Percentiles rank a stretch among this genome's conserved stretches.
Conservation (phyloP, 2,797 vertebrate genomes). For the Alca torda region DNA sequence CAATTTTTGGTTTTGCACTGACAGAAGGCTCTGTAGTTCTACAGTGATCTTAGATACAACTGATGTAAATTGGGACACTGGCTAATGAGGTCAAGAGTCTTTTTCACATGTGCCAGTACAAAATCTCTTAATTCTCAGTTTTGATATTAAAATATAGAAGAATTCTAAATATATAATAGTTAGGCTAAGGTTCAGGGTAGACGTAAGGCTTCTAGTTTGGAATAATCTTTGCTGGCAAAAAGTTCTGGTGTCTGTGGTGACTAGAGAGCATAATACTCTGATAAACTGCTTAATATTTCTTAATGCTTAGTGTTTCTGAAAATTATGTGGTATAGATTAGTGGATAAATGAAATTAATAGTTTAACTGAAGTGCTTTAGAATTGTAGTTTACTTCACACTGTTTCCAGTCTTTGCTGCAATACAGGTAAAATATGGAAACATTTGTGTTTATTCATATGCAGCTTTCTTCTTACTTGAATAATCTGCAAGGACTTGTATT, state of each 20-base stretch:
- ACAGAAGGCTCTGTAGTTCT: not conserved
- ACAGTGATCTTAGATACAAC: not conserved
- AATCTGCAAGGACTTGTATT: not conserved
- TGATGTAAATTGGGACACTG: not conserved
- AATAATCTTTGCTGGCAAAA: not conserved
- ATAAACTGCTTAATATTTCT: not conserved
- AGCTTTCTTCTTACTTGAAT: not conserved
- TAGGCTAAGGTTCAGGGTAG: not conserved
- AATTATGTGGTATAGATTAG: not conserved
- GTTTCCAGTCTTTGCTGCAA: not conserved
- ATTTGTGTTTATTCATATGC: not conserved
- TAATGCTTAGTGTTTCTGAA: not conserved
- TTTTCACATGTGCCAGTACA: not conserved
- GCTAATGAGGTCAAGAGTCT: not conserved
- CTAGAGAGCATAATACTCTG: not conserved
- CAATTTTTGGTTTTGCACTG: not conserved
- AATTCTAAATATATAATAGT: not conserved
- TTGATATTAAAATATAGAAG: not conserved
- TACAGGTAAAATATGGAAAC: not conserved
- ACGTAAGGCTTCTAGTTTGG: not conserved
- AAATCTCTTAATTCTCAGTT: not conserved
- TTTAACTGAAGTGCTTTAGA: not conserved
- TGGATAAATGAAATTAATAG: not conserved
- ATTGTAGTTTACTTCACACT: not conserved
- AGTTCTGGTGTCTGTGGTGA: not conserved